phyloP scores from a whole-genome alignment of 2,113 vertebrate genomes.

The Carassius carassius region DNA sequence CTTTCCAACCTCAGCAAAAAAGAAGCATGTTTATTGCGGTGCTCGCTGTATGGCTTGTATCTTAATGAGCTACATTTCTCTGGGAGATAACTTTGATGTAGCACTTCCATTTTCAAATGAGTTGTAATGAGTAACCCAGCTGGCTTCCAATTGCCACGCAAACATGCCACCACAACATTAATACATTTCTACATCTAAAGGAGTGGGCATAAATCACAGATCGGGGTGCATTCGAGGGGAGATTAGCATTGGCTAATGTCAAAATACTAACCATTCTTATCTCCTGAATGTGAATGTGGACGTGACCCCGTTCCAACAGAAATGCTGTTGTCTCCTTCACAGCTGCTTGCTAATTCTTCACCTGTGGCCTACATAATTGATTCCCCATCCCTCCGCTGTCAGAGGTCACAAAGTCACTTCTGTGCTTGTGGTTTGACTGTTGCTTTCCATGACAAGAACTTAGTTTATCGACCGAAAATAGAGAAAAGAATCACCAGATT shows the following conservation, averaged over 20 bases:
- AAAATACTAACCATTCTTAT: conserved; percentile 13
- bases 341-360: conserved; percentile 50
- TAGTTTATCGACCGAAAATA: conserved; percentile 39
- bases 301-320: neutral
- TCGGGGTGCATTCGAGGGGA: neutral
- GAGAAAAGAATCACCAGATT: conserved; percentile 35
- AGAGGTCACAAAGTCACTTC: conserved; percentile 34
- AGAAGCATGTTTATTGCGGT: conserved; percentile 31
- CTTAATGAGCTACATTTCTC: conserved; percentile 38
- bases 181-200: conserved; percentile 17
- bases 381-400: conserved; percentile 26
- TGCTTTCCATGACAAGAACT: conserved; percentile 45
- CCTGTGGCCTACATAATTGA: conserved; percentile 48
- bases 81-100: conserved; percentile 43
- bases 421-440: conserved; percentile 32
- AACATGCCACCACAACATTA: conserved; percentile 36
- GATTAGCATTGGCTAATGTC: neutral
- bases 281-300: neutral
- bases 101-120: conserved; percentile 42
- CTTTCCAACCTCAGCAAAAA: conserved; percentile 22
- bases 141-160: conserved; percentile 25
- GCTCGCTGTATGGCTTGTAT: conserved; percentile 23
- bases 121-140: conserved; percentile 40
- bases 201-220: conserved; percentile 36
- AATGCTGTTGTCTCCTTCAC: conserved; percentile 20